phyloP scores from a whole-genome alignment of 2,113 vertebrate species.

The Sigmodon hispidus region DNA sequence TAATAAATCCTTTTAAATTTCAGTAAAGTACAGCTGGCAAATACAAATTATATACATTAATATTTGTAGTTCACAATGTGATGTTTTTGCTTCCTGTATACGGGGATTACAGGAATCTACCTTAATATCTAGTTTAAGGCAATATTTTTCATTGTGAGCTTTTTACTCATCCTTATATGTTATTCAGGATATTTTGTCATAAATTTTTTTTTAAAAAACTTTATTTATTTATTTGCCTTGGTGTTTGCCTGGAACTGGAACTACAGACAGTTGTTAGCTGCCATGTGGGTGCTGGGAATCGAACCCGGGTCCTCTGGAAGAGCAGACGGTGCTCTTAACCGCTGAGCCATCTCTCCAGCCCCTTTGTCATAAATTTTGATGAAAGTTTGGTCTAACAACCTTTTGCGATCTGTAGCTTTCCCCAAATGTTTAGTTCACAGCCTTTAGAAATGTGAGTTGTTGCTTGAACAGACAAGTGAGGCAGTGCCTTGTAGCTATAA shows the following conservation, averaged over 20 bases:
- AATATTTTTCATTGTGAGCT: neutral
- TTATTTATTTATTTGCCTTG: too few species aligned
- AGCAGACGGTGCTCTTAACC: too few species aligned
- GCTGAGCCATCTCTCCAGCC: too few species aligned
- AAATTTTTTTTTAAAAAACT: too few species aligned
- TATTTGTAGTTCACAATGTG: neutral
- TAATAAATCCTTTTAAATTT: neutral
- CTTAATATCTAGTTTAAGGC: neutral
- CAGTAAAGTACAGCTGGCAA: neutral
- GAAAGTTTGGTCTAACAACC: neutral
- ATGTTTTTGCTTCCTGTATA: neutral
- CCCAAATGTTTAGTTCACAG: slow-evolving; percentile 16
- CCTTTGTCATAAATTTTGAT: slow-evolving; percentile 34
- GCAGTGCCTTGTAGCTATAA: slow-evolving; percentile 25
- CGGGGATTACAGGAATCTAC: neutral
- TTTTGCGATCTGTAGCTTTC: slow-evolving; percentile 26
- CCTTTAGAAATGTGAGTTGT: neutral
- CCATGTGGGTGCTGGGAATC: too few species aligned
- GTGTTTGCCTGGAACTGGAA: too few species aligned
- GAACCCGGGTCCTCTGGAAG: too few species aligned
- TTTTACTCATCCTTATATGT: neutral
- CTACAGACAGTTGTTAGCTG: too few species aligned
- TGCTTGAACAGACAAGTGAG: neutral
- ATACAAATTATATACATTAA: neutral
- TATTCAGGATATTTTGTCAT: slow-evolving; percentile 13